Evolutionary conservation across 2,113 vertebrate species (phyloP).

Genomic region (Apteryx mantelli): DNA sequence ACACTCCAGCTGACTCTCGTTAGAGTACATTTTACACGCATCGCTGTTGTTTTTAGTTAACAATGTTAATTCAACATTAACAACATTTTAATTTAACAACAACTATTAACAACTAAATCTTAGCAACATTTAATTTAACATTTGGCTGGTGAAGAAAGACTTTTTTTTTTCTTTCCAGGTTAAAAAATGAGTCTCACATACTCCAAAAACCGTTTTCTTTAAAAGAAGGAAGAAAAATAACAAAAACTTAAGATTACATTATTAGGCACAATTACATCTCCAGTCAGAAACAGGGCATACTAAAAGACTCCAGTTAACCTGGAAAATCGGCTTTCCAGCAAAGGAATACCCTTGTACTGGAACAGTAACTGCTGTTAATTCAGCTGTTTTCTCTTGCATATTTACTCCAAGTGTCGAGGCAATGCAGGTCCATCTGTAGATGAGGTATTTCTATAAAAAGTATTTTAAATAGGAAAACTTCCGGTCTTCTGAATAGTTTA

Average conservation of each 20-base stretch:
- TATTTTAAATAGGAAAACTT: neutral
- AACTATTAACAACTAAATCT: neutral
- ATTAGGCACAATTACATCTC: neutral
- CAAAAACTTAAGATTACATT: neutral
- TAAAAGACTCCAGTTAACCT: neutral
- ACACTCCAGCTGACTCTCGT: neutral
- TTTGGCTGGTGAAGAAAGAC: neutral
- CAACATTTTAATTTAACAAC: neutral
- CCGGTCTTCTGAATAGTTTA: neutral
- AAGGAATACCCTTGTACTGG: neutral
- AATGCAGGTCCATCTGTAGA: neutral
- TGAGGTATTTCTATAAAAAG: neutral
- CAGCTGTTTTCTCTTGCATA: neutral
- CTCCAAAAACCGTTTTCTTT: neutral
- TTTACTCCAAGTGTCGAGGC: neutral
- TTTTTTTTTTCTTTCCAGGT: neutral
- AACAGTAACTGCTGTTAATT: conserved; percentile 12
- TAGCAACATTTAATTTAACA: neutral
- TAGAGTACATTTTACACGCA: neutral
- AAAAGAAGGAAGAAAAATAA: neutral
- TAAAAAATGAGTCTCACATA: neutral
- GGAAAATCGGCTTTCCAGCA: neutral
- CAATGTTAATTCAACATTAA: neutral
- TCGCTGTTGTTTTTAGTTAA: neutral
- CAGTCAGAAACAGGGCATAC: neutral